Base-by-base conservation (phyloP, 2,797 vertebrate genomes). In the Diplodus sargus region DNA sequence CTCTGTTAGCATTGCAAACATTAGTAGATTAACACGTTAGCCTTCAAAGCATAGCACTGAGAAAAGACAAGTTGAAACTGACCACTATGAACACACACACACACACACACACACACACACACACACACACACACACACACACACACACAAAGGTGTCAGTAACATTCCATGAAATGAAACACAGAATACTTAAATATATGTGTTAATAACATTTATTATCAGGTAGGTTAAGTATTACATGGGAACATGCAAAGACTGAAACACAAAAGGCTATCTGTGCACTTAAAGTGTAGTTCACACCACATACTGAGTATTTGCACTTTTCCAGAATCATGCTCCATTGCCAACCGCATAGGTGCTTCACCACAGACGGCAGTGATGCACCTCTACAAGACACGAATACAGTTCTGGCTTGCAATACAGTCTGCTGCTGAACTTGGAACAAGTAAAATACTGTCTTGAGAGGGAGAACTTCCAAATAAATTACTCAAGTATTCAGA, bases 401-500 rank as follows among this genome's bases (percentile, higher is more conserved):
- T 30, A 56, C 12, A 67, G 18, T 51, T 49, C 48, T 34, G 47
- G 14, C 6, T 73, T 22, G 51, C n/a, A 58, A 20, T 43, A 34
- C 56, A 34, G 18, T 53, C 16, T 43, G 14, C 22, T 18, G 17
- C 4, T 72, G 3, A 64, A 49, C 20, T 48, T 65, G 20, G 9
- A 43, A 65, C 17, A 66, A 63, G 59, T 71, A 45, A 72, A 74
- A 67, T 15, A 69, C 23, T 25, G 25, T 23, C 65, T 70, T 53
- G 28, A 80, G 42, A 79, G 58, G 16, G 63, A 74, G 11, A 78
- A 66, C 73, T 34, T 75, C n/a, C 23, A 63, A 90, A 93, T 91
- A 92, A 92, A 85, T 91, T 87, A 94, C 71, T 75, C 58, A 54
- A 69, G 71, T 61, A 58, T 60, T 81, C 63, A 59, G 28, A 66